A percentile compares a stretch with the other conserved stretches of the same genome.
These are phyloP conservation scores for Parthenolecanium corni DNA, from an alignment of 2,888 invertebrate genomes.

Conservation along the genomic window DNA sequence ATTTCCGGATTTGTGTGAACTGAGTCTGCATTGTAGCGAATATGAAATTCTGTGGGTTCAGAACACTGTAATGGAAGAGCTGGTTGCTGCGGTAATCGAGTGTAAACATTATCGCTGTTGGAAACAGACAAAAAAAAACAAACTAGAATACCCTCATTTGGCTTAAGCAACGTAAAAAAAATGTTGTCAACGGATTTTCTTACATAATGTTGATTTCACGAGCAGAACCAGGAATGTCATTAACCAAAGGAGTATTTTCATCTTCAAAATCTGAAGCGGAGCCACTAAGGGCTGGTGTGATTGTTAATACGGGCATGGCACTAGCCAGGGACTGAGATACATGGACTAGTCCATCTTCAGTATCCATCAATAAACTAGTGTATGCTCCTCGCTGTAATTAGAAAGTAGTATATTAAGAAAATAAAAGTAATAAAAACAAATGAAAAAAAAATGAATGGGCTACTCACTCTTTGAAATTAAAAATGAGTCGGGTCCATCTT, in stretches of 20 bases:
- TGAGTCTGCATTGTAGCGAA: slow-evolving; percentile 9
- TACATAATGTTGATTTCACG: no score
- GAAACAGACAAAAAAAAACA: no score
- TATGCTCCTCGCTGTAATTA: slow-evolving; percentile 11
- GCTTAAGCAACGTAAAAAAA: no score
- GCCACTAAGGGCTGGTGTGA: slow-evolving; percentile 27
- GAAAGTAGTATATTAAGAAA: neutral
- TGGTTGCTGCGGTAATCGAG: no score
- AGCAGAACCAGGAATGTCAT: neutral
- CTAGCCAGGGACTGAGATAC: neutral
- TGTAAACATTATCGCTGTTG: no score
- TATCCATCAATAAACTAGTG: slow-evolving; percentile 9
- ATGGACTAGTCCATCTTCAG: neutral
- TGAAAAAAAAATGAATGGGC: neutral
- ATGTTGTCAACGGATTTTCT: no score
- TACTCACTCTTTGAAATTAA: no score
- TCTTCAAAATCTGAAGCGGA: slow-evolving; percentile 41
- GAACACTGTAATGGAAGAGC: neutral
- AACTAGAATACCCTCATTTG: no score
- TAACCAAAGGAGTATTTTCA: slow-evolving; percentile 56
- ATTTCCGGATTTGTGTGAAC: slow-evolving; percentile 4
- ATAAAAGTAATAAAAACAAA: neutral
- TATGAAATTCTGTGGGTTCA: slow-evolving; percentile 5
- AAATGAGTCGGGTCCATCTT: no score
- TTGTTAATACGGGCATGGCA: slow-evolving; percentile 22